These are phyloP conservation scores for Fregata magnificens DNA, from an alignment of 2,113 vertebrate species.

Conservation along the genomic window DNA sequence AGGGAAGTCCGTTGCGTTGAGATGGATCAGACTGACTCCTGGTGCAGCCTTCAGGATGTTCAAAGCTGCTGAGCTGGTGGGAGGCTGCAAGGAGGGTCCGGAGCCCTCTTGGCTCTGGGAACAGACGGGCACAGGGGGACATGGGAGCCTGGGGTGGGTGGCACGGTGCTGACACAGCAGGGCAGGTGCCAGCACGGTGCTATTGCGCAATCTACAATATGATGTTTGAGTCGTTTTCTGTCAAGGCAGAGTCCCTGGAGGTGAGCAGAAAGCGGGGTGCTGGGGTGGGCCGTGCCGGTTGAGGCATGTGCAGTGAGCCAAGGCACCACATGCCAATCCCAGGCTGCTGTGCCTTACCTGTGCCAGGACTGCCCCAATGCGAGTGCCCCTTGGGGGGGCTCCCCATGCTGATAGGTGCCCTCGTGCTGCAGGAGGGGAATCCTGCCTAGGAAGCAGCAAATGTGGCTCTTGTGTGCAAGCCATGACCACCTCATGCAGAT, in stretches of 20 bases:
- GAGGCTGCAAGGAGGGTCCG: not conserved
- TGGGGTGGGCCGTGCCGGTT: rapidly evolving
- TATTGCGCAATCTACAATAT: not conserved
- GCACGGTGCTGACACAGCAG: not conserved
- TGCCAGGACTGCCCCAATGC: not conserved
- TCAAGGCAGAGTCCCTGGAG: not conserved
- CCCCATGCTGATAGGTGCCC: not conserved
- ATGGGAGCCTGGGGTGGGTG: not conserved
- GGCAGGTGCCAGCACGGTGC: not conserved
- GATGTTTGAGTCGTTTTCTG: not conserved
- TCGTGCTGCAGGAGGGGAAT: not conserved
- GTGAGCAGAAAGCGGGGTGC: not conserved
- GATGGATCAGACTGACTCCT: not conserved
- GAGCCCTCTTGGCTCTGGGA: not conserved
- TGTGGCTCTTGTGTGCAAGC: not conserved
- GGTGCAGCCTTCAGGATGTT: not conserved
- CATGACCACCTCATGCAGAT: not conserved
- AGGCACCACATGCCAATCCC: rapidly evolving
- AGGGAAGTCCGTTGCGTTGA: not conserved
- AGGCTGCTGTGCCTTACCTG: not conserved
- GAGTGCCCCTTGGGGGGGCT: rapidly evolving
- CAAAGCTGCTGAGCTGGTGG: rapidly evolving
- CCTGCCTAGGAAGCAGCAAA: not conserved
- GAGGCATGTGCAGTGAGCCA: not conserved
- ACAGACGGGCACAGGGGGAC: rapidly evolving